Evolutionary conservation across 2,888 invertebrate species (phyloP).

Genomic region (Leucophenga montana): DNA sequence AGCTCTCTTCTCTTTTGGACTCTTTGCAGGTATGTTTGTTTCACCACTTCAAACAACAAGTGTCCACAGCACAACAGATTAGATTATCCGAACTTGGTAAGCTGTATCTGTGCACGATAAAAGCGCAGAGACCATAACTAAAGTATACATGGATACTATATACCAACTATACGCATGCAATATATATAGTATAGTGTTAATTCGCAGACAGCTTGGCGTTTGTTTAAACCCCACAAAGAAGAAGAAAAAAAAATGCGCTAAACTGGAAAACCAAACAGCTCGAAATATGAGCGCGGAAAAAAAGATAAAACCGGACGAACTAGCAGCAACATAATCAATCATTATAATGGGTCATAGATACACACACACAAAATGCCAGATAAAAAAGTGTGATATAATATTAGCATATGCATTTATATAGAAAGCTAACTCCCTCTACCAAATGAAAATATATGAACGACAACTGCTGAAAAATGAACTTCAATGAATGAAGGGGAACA

Average conservation of each 20-base stretch:
- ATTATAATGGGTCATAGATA: no score
- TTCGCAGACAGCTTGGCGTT: conserved; percentile 21
- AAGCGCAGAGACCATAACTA: no score
- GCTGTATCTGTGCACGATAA: neutral
- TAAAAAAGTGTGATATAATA: no score
- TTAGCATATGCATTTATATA: no score
- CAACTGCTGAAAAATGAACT: no score
- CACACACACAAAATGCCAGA: no score
- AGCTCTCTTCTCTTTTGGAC: no score
- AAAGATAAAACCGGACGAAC: neutral
- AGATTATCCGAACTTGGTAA: neutral
- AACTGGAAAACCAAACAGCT: neutral
- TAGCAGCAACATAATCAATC: neutral
- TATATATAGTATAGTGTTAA: neutral
- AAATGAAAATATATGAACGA: no score
- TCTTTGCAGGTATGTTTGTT: conserved; percentile 10
- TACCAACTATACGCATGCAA: no score
- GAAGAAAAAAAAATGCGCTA: neutral
- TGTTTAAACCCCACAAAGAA: neutral
- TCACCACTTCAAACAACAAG: neutral
- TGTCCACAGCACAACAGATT: neutral
- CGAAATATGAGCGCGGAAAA: neutral
- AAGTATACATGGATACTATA: no score
- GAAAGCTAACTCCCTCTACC: no score
- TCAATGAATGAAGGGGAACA: no score